These are phyloP conservation scores for Petrophora chlorosata DNA, from an alignment of 2,888 invertebrate species.

Conservation along the genomic window DNA sequence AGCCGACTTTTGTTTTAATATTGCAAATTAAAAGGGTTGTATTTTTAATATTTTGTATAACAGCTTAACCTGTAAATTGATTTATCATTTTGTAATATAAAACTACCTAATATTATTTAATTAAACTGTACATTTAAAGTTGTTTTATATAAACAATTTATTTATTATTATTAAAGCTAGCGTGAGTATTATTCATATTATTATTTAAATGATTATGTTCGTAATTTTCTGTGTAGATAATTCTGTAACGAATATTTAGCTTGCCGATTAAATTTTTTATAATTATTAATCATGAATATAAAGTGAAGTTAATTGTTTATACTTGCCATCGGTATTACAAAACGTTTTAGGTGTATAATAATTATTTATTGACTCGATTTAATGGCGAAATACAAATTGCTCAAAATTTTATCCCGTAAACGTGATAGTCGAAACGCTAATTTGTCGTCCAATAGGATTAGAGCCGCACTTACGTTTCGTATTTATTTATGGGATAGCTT, in stretches of 20 bases:
- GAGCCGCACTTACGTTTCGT: not conserved
- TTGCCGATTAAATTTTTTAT: conserved; percentile 63
- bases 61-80: conserved; percentile 41
- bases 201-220: conserved; percentile 58
- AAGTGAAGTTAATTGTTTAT: conserved; percentile 33
- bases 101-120: conserved; percentile 9
- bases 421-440: conserved; percentile 54
- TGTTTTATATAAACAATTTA: conserved; percentile 58
- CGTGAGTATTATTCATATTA: too few species aligned
- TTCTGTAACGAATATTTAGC: conserved; percentile 55
- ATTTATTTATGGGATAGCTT: conserved; percentile 12
- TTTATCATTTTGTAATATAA: conserved; percentile 20
- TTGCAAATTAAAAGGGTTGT: conserved; percentile 34
- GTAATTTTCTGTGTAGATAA: conserved; percentile 60
- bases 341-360: conserved; percentile 36
- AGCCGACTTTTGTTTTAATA: too few species aligned
- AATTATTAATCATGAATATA: conserved; percentile 39
- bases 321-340: conserved; percentile 74
- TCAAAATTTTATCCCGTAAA: conserved; percentile 28
- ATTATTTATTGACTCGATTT: conserved; percentile 3
- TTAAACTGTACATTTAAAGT: conserved; percentile 58
- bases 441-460: conserved; percentile 48
- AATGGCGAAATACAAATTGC: conserved; percentile 29
- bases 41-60: conserved; percentile 48
- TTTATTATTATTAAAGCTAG: too few species aligned